phyloP scores from a whole-genome alignment of 2,113 vertebrate species.

The Lichenostomus cassidix region DNA sequence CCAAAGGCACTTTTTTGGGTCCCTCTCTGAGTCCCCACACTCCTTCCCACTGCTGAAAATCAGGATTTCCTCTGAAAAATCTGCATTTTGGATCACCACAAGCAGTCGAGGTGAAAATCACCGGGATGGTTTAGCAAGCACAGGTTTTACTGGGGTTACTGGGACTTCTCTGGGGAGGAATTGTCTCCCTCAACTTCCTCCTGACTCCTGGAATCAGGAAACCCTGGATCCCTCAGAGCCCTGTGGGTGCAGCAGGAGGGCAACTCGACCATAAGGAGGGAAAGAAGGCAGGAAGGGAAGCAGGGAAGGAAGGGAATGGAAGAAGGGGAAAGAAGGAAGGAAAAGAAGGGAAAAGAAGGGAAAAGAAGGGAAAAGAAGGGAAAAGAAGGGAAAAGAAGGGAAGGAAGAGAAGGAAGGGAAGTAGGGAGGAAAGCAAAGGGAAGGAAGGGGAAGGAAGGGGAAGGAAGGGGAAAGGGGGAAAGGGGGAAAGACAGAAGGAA shows the following conservation, averaged over 20 bases:
- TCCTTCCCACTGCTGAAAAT: neutral
- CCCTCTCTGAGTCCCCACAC: rapidly evolving
- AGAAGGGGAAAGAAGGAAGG: no score
- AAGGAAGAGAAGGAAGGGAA: no score
- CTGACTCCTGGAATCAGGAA: neutral
- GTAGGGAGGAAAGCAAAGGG: no score
- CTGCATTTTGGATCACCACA: neutral
- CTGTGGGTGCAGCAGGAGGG: neutral
- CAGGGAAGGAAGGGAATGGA: no score
- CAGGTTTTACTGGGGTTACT: neutral
- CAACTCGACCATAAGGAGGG: no score
- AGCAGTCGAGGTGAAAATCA: rapidly evolving
- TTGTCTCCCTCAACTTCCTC: neutral
- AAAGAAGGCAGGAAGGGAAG: no score
- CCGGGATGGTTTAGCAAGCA: rapidly evolving
- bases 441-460: no score
- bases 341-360: no score
- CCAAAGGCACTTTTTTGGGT: rapidly evolving
- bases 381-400: no score
- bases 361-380: no score
- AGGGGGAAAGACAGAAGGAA: no score
- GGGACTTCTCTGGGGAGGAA: neutral
- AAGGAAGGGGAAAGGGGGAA: no score
- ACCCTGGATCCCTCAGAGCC: neutral
- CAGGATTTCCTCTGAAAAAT: neutral